Evolutionary conservation across 2,888 invertebrate genomes (phyloP).

Genomic region (Coenonympha glycerion): DNA sequence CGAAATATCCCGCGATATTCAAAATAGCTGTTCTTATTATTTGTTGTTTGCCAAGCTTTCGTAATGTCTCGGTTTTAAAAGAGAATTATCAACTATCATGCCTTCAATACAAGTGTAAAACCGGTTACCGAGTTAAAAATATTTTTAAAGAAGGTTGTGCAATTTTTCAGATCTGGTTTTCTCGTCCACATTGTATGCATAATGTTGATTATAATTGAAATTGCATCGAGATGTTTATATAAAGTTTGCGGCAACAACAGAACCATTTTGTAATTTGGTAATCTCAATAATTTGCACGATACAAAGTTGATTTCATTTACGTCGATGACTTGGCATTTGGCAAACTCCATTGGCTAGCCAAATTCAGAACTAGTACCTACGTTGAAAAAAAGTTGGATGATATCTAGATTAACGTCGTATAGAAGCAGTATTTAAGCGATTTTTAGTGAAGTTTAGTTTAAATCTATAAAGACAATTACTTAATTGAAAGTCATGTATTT

Average conservation of each 20-base stretch:
- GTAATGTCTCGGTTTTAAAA: background rate
- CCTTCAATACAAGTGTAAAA: conserved; percentile 21
- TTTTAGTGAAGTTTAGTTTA: no score
- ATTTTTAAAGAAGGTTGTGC: conserved; percentile 24
- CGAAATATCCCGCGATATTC: no score
- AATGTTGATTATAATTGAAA: no score
- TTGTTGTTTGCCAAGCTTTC: background rate
- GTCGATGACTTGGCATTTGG: background rate
- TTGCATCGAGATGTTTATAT: no score
- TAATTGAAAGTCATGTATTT: no score
- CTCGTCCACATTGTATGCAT: conserved; percentile 5
- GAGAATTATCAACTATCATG: background rate
- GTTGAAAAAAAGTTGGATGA: background rate
- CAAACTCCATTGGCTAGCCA: background rate
- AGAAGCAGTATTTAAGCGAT: no score
- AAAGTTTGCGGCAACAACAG: background rate
- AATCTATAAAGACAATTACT: no score
- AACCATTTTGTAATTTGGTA: background rate
- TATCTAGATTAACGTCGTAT: background rate
- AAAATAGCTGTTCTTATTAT: background rate
- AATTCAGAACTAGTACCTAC: background rate
- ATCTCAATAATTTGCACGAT: background rate
- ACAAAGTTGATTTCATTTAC: background rate
- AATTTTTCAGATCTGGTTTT: conserved; percentile 22
- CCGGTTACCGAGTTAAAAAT: conserved; percentile 28